Conservation (phyloP, 2,113 vertebrate species). For the Thalassarche chlororhynchos region DNA sequence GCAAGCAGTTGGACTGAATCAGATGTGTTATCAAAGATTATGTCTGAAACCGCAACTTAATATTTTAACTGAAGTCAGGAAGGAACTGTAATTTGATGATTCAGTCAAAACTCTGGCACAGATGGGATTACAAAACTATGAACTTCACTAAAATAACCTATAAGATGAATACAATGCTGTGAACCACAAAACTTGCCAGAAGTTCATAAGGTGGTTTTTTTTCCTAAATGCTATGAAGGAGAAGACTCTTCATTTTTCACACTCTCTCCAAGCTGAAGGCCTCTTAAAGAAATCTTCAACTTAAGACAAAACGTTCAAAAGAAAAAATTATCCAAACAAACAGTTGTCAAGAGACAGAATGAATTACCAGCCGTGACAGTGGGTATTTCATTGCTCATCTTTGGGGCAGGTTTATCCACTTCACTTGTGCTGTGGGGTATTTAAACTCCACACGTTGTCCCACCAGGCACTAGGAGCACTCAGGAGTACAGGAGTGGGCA, state of each 20-base stretch:
- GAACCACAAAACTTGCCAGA: neutral
- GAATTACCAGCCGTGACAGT: neutral
- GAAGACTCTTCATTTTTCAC: neutral
- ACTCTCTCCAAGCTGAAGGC: neutral
- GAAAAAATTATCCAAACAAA: neutral
- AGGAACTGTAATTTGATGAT: conserved; percentile 42
- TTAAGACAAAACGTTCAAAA: neutral
- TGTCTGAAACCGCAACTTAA: neutral
- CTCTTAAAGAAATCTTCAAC: neutral
- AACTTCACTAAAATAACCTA: neutral
- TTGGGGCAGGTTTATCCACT: neutral
- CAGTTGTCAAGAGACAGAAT: neutral
- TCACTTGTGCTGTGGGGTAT: neutral
- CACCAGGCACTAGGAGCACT: neutral
- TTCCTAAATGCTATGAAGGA: neutral
- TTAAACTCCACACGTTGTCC: neutral
- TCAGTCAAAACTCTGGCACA: neutral
- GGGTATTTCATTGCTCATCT: neutral
- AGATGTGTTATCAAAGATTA: neutral
- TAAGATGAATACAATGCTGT: neutral
- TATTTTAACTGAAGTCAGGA: neutral
- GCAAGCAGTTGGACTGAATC: neutral
- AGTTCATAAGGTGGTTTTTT: neutral
- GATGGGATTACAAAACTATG: neutral
- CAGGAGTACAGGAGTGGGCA: neutral